Conservation (phyloP, 2,888 invertebrate species). For the Cataglyphis albicans region DNA sequence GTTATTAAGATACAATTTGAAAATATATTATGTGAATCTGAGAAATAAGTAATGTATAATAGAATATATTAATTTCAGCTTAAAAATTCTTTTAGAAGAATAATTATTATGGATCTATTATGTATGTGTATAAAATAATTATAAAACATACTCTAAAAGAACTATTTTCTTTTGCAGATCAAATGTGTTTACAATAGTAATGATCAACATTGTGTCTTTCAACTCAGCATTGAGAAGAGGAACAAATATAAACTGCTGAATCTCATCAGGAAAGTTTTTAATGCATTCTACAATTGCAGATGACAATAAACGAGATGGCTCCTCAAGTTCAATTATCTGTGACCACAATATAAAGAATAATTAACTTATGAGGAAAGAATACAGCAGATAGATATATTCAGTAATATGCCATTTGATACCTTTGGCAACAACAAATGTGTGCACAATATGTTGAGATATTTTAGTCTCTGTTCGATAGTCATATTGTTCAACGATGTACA, state of each 20-base stretch:
- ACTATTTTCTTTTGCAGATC: conserved; percentile 52
- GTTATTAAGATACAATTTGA: too few relatives aligned
- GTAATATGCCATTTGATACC: conserved; percentile 65
- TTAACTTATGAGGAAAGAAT: neutral
- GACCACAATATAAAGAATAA: conserved; percentile 13
- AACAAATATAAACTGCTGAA: conserved; percentile 76
- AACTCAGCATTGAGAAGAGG: conserved; percentile 78
- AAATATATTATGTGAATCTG: neutral
- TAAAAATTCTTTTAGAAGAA: neutral
- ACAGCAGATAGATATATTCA: conserved; percentile 10
- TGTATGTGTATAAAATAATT: neutral
- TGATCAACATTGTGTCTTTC: conserved; percentile 70
- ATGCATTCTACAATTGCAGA: conserved; percentile 72
- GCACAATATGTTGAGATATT: conserved; percentile 74
- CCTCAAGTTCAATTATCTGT: conserved; percentile 73
- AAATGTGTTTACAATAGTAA: conserved; percentile 65
- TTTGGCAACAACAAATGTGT: conserved; percentile 76
- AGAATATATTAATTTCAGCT: neutral
- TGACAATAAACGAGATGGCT: conserved; percentile 74
- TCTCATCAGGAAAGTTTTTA: conserved; percentile 79
- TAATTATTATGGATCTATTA: neutral
- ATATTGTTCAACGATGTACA: conserved; percentile 75
- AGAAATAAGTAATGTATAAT: neutral
- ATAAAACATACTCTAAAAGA: conserved; percentile 71
- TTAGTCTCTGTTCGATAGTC: conserved; percentile 72